phyloP scores from a whole-genome alignment of 1,140 invertebrate species.

The Pseudachorutes palmiensis region DNA sequence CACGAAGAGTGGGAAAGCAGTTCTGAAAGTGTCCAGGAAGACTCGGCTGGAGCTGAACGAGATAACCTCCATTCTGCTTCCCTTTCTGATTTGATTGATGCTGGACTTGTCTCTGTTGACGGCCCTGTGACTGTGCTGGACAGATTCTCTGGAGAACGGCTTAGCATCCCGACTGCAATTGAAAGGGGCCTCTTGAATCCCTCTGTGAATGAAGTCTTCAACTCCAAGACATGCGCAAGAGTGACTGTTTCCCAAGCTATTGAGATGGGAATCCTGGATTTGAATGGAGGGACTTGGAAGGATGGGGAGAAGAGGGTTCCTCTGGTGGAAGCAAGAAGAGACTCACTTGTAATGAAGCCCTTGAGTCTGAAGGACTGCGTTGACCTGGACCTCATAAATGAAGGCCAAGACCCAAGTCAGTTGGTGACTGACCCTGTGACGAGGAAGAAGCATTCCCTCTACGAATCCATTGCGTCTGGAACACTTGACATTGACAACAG shows the following conservation, averaged over 20 bases:
- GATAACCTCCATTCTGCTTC: no score
- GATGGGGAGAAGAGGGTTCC: slow-evolving; percentile 66
- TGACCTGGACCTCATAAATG: slow-evolving; percentile 69
- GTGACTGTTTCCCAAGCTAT: slow-evolving; percentile 73
- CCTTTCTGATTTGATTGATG: slow-evolving; percentile 35
- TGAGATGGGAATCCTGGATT: slow-evolving; percentile 63
- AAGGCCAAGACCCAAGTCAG: slow-evolving; percentile 47
- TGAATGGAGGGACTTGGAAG: slow-evolving; percentile 55
- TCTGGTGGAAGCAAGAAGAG: slow-evolving; percentile 63
- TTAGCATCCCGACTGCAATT: slow-evolving; percentile 68
- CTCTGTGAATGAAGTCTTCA: slow-evolving; percentile 67
- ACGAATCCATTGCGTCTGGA: slow-evolving; percentile 74
- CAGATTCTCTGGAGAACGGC: slow-evolving; percentile 69
- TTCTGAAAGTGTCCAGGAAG: no score
- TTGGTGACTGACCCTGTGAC: slow-evolving; percentile 67
- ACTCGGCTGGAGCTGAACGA: no score
- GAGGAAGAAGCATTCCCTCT: slow-evolving; percentile 62
- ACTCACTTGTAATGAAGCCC: slow-evolving; percentile 73
- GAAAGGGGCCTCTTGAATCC: slow-evolving; percentile 65
- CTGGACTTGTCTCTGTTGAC: slow-evolving; percentile 16
- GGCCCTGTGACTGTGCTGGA: slow-evolving; percentile 55
- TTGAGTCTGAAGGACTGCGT: slow-evolving; percentile 79
- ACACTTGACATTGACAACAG: slow-evolving; percentile 76
- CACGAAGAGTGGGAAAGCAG: no score
- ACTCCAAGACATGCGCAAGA: slow-evolving; percentile 65